Evolutionary conservation across 2,888 invertebrate species (phyloP).

Genomic region (Mycalesis mineus): DNA sequence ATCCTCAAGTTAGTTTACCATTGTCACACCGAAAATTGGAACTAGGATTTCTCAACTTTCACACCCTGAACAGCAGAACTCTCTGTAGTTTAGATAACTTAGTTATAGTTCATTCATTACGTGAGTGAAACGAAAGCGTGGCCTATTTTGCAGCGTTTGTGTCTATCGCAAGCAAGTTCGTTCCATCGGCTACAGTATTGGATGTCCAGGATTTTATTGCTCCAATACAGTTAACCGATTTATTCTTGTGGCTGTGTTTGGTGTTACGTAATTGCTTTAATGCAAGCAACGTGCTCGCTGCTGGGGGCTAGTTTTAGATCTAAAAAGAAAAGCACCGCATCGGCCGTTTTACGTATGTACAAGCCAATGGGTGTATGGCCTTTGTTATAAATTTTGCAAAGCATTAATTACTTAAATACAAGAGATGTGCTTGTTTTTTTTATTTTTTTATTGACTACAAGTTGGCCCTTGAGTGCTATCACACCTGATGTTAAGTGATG

Average conservation of each 20-base stretch:
- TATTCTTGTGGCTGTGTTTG: conserved; percentile 22
- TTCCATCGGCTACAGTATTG: neutral
- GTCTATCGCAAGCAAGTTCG: neutral
- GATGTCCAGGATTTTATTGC: conserved; percentile 17
- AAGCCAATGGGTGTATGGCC: neutral
- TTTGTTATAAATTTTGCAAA: conserved; percentile 1
- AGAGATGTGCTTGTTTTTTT: too few species aligned
- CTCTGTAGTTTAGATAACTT: too few species aligned
- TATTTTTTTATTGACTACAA: too few species aligned
- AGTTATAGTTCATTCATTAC: too few species aligned
- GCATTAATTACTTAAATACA: neutral
- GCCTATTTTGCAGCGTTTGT: conserved; percentile 3
- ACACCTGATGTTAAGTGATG: too few species aligned
- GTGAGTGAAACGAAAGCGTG: neutral
- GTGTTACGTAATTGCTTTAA: conserved; percentile 24
- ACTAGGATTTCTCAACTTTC: too few species aligned
- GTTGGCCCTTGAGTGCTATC: too few species aligned
- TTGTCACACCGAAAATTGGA: too few species aligned
- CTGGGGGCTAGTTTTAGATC: neutral
- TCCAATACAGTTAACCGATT: conserved; percentile 28
- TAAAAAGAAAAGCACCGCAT: neutral
- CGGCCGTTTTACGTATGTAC: neutral
- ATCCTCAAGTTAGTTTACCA: too few species aligned
- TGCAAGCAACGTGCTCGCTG: conserved; percentile 10
- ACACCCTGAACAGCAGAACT: too few species aligned